These are phyloP conservation scores for Drymonia ruficornis DNA, from an alignment of 2,888 invertebrate species.

Conservation along the genomic window DNA sequence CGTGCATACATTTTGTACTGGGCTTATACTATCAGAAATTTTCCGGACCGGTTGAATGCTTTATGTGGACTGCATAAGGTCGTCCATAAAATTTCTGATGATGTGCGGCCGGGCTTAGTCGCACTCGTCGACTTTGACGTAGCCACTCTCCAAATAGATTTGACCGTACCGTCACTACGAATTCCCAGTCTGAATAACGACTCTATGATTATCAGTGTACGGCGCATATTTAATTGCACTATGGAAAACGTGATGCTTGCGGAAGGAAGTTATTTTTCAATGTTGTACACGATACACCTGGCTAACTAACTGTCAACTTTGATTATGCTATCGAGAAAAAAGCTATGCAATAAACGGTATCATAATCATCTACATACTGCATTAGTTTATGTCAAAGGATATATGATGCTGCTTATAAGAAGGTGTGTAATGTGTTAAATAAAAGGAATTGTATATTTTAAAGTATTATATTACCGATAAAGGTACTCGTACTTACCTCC, in stretches of 20 bases:
- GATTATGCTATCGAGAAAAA: background rate
- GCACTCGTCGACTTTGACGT: constrained; percentile 48
- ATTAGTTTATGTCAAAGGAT: no score
- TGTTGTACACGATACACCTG: constrained; percentile 40
- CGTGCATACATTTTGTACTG: no score
- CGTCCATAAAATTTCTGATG: no score
- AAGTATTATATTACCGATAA: constrained; percentile 77
- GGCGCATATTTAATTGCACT: constrained; percentile 36
- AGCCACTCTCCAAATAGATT: constrained; percentile 70
- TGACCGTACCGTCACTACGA: constrained; percentile 53
- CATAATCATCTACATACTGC: no score
- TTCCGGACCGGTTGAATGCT: no score
- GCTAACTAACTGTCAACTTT: constrained; percentile 12
- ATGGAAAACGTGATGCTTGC: constrained; percentile 16
- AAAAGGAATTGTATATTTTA: constrained; percentile 9
- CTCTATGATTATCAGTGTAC: constrained; percentile 42
- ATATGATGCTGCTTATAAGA: no score
- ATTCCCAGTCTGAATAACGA: constrained; percentile 33
- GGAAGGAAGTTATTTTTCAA: constrained; percentile 64
- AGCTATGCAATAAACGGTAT: no score
- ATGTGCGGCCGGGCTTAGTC: no score
- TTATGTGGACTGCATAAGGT: no score
- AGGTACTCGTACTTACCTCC: constrained; percentile 71
- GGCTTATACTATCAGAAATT: no score
- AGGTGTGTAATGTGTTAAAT: background rate